Base-by-base conservation (phyloP, 1,140 invertebrate genomes). In the Bombus sibiricus region DNA sequence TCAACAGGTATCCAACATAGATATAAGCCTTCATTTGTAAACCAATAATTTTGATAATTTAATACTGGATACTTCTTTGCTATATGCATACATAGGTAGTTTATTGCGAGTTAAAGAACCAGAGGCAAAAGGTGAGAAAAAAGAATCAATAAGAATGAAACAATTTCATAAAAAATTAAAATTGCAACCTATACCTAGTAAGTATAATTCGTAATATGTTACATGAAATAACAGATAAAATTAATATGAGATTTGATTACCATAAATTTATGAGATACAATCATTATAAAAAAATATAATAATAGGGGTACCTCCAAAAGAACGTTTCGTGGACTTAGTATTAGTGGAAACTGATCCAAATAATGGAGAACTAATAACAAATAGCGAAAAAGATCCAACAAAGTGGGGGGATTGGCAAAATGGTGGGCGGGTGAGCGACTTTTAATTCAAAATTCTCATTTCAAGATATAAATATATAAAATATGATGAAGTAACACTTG, bases 401-500 rank as follows among this genome's bases (percentile, higher is more conserved):
- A 94, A 94, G 86, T 94, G 92, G 92, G 93, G 93, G 69, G 93
- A 94, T 66, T 93, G 93, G 93, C 93, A 94, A 71, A 73, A 91
- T 59, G 86, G 90, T 81, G 92, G 93, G 6, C 86, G 93, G 73
- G 93, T 94, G 59, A 93, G 83, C 57, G 93, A 94, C 78, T 94
- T 94, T 81, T 94, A 53, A 93, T 77, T 74, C 9, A 12, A 79
- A 89, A 62, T 34, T 80, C 89, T 64, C 28, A 78, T 81, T 73
- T 13, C 18, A 86, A 84, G 34, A 91, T 89, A 87, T 87, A 88
- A 93, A 91, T 88, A 88, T 92, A 83, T 92, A 92, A 92, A 92
- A 72, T 91, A 90, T 78, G 88, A 88, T 81, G 84, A 81, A 85
- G 79, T 39, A 86, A 85, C 5, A 91, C 86, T 91, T 37, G 75